These are phyloP conservation scores for Notechis scutatus DNA, from an alignment of 2,113 vertebrate species.

Conservation along the genomic window DNA sequence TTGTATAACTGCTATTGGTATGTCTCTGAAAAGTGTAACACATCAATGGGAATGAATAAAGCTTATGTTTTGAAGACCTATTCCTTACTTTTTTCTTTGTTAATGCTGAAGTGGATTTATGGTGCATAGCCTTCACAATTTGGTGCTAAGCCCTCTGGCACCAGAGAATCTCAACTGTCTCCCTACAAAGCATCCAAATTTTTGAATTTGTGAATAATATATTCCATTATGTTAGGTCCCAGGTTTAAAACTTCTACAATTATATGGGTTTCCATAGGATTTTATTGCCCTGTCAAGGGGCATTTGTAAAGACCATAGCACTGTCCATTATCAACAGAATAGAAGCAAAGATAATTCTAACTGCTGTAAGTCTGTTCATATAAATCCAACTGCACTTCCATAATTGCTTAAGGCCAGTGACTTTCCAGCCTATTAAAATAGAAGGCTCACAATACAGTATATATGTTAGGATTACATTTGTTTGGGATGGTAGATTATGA, in stretches of 20 bases:
- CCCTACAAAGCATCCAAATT: conserved; percentile 1
- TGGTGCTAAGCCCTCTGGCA: conserved; percentile 28
- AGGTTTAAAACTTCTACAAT: conserved; percentile 12
- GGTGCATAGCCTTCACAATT: conserved; percentile 22
- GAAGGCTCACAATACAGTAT: neutral
- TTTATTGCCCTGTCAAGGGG: conserved; percentile 13
- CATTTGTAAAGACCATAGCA: conserved; percentile 4
- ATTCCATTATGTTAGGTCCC: conserved; percentile 26
- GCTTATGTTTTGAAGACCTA: neutral
- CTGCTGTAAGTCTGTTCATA: neutral
- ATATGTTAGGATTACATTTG: neutral
- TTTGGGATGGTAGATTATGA: neutral
- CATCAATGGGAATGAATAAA: neutral
- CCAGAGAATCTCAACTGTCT: conserved; percentile 24
- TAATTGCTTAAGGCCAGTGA: conserved; percentile 1
- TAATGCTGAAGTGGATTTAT: conserved; percentile 27
- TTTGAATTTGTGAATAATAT: conserved; percentile 17
- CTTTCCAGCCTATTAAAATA: conserved; percentile 4
- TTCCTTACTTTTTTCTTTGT: neutral
- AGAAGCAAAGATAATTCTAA: conserved; percentile 4
- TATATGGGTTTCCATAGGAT: conserved; percentile 12
- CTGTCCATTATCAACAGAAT: conserved; percentile 14
- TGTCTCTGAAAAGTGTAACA: neutral
- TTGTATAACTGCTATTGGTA: neutral
- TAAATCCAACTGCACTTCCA: conserved; percentile 14